A percentile compares a stretch with the other conserved stretches of the same genome.
phyloP scores from a whole-genome alignment of 2,888 invertebrate species.

The Megaustenia siamemsis region DNA sequence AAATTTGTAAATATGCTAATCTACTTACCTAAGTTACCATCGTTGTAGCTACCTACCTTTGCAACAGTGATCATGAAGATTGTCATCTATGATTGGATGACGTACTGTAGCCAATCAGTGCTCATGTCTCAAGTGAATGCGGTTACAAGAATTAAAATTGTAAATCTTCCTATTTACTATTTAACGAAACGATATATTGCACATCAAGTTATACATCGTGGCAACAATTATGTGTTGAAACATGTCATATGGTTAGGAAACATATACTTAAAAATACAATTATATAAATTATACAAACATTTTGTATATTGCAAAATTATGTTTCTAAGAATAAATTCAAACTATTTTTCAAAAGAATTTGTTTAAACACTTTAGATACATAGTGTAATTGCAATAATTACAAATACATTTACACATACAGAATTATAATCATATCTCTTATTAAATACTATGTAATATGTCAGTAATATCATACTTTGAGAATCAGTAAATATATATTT shows the following conservation, averaged over 20 bases:
- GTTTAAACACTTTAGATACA: too few relatives aligned
- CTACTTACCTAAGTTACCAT: neutral
- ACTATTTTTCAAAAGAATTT: too few relatives aligned
- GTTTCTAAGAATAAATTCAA: too few relatives aligned
- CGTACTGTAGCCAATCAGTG: neutral
- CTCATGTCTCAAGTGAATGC: neutral
- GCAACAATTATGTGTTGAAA: neutral
- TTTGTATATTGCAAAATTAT: too few relatives aligned
- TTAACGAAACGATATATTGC: neutral
- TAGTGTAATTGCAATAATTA: too few relatives aligned
- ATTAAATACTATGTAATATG: neutral
- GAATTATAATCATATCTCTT: too few relatives aligned
- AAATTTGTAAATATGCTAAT: neutral
- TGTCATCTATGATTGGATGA: neutral
- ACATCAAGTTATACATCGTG: too few relatives aligned
- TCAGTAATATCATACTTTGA: neutral
- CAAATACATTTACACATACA: too few relatives aligned
- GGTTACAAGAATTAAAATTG: neutral
- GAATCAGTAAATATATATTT: neutral
- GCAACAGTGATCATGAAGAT: neutral
- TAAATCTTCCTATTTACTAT: neutral
- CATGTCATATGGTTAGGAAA: too few relatives aligned
- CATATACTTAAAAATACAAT: too few relatives aligned
- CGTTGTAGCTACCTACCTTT: slow-evolving; percentile 23
- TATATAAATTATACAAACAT: too few relatives aligned